Conservation (phyloP, 2,113 vertebrate species). For the Pseudorasbora parva region DNA sequence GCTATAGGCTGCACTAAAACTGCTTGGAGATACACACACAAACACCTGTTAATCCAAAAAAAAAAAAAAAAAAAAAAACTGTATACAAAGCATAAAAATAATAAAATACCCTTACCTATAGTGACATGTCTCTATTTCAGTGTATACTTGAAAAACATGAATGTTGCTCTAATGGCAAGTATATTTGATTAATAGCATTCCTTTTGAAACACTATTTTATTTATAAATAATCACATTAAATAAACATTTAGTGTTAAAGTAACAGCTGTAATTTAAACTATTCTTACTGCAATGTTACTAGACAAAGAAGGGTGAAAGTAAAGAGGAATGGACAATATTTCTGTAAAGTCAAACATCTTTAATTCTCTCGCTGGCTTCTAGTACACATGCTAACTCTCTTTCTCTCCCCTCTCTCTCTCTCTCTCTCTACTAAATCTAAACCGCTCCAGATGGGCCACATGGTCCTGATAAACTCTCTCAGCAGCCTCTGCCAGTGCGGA, state of each 20-base stretch:
- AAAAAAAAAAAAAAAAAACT: neutral
- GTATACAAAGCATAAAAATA: neutral
- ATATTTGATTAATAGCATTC: neutral
- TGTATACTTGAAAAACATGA: too few species aligned
- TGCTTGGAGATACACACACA: neutral
- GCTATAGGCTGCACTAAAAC: neutral
- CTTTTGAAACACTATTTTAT: neutral
- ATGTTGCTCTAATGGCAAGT: too few species aligned
- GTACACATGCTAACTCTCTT: conserved; percentile 1
- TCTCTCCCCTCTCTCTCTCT: conserved; percentile 5
- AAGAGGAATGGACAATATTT: neutral
- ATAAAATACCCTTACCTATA: too few species aligned
- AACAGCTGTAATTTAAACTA: neutral
- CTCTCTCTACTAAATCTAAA: conserved; percentile 60
- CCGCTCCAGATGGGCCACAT: conserved; percentile 78
- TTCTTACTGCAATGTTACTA: neutral
- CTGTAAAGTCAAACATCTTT: neutral
- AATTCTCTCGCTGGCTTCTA: conserved; percentile 4
- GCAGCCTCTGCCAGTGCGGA: conserved; percentile 47
- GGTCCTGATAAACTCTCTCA: conserved; percentile 72
- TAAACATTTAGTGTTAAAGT: neutral
- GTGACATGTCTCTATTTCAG: too few species aligned
- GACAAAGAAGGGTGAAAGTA: neutral
- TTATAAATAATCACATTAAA: neutral
- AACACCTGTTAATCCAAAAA: neutral